Evolutionary conservation across 2,113 vertebrate genomes (phyloP).

Genomic region (Cyanoliseus patagonus): DNA sequence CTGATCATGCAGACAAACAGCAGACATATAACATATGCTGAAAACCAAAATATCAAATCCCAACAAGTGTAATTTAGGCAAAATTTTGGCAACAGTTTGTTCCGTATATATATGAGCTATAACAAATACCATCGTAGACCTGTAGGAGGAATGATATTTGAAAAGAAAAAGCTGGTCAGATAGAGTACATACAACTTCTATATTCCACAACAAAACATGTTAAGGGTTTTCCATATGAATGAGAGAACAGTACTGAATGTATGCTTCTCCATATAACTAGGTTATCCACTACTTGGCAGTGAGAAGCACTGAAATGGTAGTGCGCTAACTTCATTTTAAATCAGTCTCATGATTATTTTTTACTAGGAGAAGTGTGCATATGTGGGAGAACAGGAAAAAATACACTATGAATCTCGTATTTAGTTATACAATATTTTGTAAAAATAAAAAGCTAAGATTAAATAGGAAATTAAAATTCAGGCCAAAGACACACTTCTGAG

Average conservation of each 20-base stretch:
- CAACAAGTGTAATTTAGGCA: not conserved
- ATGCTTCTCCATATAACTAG: not conserved
- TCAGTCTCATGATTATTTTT: not conserved
- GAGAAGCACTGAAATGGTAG: not conserved
- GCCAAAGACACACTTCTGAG: slow-evolving; percentile 14
- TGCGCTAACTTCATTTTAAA: not conserved
- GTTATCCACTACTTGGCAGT: not conserved
- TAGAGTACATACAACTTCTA: not conserved
- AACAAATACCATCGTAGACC: not conserved
- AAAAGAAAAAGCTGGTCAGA: not conserved
- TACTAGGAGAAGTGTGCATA: not conserved
- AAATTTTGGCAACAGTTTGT: slow-evolving; percentile 51
- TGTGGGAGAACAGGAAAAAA: slow-evolving; percentile 35
- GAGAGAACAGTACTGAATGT: not conserved
- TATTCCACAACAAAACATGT: not conserved
- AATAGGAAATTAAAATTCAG: slow-evolving; percentile 4
- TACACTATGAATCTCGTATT: not conserved
- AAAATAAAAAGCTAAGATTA: slow-evolving; percentile 1
- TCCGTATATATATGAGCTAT: not conserved
- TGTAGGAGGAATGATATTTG: slow-evolving; percentile 50
- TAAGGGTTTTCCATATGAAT: not conserved
- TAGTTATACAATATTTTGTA: not conserved
- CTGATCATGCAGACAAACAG: slow-evolving; percentile 7
- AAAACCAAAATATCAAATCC: not conserved
- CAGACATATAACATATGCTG: not conserved